These are phyloP conservation scores for Achatina immaculata DNA, from an alignment of 1,140 invertebrate species.

Conservation along the genomic window DNA sequence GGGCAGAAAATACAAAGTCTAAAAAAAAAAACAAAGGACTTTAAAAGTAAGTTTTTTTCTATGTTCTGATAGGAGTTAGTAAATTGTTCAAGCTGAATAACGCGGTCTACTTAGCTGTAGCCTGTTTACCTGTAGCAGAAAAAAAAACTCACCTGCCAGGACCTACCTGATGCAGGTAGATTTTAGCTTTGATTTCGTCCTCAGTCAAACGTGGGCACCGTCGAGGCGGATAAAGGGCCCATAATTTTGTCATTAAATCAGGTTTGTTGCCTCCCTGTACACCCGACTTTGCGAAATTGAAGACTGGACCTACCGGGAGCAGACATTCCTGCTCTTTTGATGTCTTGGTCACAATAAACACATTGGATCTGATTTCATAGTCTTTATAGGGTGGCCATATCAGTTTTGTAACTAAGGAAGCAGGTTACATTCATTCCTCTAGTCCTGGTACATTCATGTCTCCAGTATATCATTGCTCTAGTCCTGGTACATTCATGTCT, in stretches of 20 bases:
- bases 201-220: neutral
- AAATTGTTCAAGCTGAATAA: no score
- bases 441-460: no score
- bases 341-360: neutral
- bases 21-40: no score
- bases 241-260: neutral
- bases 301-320: neutral
- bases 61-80: no score
- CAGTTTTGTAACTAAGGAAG: neutral
- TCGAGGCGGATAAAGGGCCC: neutral
- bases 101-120: no score
- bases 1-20: no score
- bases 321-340: neutral
- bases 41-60: no score
- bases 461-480: no score
- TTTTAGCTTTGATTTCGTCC: neutral
- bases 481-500: no score
- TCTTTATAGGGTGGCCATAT: neutral
- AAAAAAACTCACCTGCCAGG: no score
- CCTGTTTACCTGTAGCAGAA: no score
- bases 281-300: neutral
- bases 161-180: neutral
- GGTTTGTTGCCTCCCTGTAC: conserved; percentile 2
- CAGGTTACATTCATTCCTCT: no score
- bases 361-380: neutral